Evolutionary conservation across 2,797 vertebrate genomes (phyloP).

Genomic region (Aplochiton taeniatus): DNA sequence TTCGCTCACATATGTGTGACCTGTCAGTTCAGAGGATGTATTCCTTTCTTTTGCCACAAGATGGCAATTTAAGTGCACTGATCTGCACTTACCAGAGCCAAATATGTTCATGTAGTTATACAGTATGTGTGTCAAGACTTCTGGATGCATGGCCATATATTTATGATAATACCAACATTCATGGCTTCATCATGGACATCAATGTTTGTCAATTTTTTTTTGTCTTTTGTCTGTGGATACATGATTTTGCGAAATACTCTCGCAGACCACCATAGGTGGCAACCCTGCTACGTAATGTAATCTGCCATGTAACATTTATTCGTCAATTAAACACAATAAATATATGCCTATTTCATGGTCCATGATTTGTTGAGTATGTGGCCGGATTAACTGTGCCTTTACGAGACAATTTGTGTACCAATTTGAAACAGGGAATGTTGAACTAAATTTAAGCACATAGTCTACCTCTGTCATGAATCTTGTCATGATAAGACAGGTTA

Average conservation of each 20-base stretch:
- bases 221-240: no score
- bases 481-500: constrained; percentile 48
- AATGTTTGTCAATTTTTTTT: no score
- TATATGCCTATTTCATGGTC: no score
- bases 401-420: neutral
- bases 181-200: no score
- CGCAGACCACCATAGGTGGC: no score
- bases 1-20: neutral
- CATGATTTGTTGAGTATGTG: neutral
- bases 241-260: no score
- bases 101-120: neutral
- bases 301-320: no score
- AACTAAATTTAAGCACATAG: constrained; percentile 1
- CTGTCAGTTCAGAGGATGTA: neutral
- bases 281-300: no score
- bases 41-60: constrained; percentile 46
- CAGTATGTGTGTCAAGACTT: neutral
- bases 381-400: neutral
- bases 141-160: neutral
- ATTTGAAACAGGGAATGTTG: constrained; percentile 7
- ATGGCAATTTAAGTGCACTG: constrained; percentile 32
- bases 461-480: constrained; percentile 7
- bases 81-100: neutral
- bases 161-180: neutral
- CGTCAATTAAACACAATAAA: no score